Base-by-base conservation (phyloP, 2,888 invertebrate genomes). In the Eristalis intricaria region DNA sequence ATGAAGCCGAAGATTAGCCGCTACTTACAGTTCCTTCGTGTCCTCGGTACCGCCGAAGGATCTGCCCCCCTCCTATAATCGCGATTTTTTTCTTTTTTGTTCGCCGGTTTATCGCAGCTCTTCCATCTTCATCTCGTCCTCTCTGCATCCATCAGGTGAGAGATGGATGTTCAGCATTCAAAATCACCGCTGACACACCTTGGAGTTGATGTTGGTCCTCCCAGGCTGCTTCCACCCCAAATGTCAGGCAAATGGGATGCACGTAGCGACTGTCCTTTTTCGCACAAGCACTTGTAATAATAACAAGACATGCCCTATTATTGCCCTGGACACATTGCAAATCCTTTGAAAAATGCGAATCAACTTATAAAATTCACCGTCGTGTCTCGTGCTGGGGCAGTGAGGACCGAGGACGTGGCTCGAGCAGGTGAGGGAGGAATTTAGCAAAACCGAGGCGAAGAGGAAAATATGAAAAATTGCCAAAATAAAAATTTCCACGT, bases 281-380 rank as follows among this genome's bases (percentile, higher is more conserved):
- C 75, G 77, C 83, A 83, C 86, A 79, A 82, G 71, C 71, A 86
- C 86, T 75, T 82, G 83, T 83, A 75, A 79, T 86, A 86, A 86
- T 83, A 86, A 82, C 82, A 86, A 82, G 85, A 86, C 85, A 86
- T 86, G 82, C 68, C 74, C 75, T 65, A 87, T 87, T 87, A 87
- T 84, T 87, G 80, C 84, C 63, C 75, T 87, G 87, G 87, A 87
- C 87, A 84, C 84, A 87, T 84, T 80, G 87, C 73, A 87, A 87
- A 87, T 87, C 87, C 84, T 84, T 87, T 84, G 84, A 87, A 83
- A 80, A 87, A 87, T 87, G 79, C 76, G 87, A 87, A 84, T 87
- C 84, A 86, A 86, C 86, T 86, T 86, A 83, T 86, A 79, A 86
- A 70, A 78, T 50, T 61, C 58, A 22, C 56, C 22, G 63, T 29